These are phyloP conservation scores for Papilio helenus DNA, from an alignment of 1,140 invertebrate genomes.

Conservation along the genomic window DNA sequence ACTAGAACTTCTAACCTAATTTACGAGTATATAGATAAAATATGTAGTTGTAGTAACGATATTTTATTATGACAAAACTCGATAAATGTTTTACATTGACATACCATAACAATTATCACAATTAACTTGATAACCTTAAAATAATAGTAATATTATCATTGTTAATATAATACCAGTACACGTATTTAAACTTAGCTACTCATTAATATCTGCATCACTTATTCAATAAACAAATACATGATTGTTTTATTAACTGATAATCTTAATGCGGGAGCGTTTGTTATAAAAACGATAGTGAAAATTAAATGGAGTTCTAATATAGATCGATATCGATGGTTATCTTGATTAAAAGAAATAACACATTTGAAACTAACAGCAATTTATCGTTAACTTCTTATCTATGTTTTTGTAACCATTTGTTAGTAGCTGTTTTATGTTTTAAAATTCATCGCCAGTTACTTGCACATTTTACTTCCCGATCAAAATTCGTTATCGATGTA, in stretches of 20 bases:
- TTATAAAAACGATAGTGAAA: not conserved
- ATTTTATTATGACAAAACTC: not conserved
- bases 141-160: not conserved
- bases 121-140: slow-evolving; percentile 3
- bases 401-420: not conserved
- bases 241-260: not conserved
- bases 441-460: not conserved
- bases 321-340: not conserved
- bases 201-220: not conserved
- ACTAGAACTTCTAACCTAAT: not conserved
- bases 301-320: not conserved
- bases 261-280: slow-evolving; percentile 1
- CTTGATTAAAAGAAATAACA: not conserved
- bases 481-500: too few relatives aligned
- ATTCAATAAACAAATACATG: slow-evolving; percentile 2
- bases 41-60: not conserved
- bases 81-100: not conserved
- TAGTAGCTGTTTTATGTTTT: too few relatives aligned
- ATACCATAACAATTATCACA: not conserved
- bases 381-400: not conserved
- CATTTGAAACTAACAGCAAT: not conserved
- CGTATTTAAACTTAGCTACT: not conserved
- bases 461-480: not conserved
- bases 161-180: not conserved
- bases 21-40: not conserved